Evolutionary conservation across 2,888 invertebrate genomes (phyloP), one percentile per base, ranked within the genome.

Genomic region (Shargacucullia verbasci): DNA sequence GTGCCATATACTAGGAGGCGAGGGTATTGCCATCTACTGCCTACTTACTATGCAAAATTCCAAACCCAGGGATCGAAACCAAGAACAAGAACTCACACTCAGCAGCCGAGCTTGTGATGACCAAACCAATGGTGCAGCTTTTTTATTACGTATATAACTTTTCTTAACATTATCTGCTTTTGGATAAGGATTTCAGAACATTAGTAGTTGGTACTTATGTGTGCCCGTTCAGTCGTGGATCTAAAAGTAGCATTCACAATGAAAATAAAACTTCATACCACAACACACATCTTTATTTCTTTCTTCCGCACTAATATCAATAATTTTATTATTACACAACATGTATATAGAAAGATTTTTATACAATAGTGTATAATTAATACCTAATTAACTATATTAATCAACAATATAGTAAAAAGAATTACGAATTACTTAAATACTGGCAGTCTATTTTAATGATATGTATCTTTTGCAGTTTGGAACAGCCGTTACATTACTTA

Each of bases 331-430:
- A 91, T 87, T 91, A 92, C 91, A 93, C 93, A 94, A 94, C 93
- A 93, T 93, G 94, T 93, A 93, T 89, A 93, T 94, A 93, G 94
- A 93, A 93, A 93, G 94, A 92, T 86, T 91, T 92, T 93, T 91
- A 92, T 93, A 93, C 92, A 93, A 94, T 93, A 93, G 92, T 94
- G 92, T 93, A 94, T 93, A 92, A 88, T 89, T 88, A 88, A 82
- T 86, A 79, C 81, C 89, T 92, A 90, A 82, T 81, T 85, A 88
- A 81, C 90, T 91, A 89, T 89, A 86, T 84, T 88, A 88, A 84
- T 90, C 92, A 93, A 93, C 92, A 94, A 88, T 91, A 89, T 82
- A 88, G 88, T 93, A 93, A 92, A 86, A 93, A 91, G 85, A 92
- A 90, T 90, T 91, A 91, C 81, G 88, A 88, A 87, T 90, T 85